Conservation (phyloP, 2,888 invertebrate genomes). For the Fissipunctia ypsillon region DNA sequence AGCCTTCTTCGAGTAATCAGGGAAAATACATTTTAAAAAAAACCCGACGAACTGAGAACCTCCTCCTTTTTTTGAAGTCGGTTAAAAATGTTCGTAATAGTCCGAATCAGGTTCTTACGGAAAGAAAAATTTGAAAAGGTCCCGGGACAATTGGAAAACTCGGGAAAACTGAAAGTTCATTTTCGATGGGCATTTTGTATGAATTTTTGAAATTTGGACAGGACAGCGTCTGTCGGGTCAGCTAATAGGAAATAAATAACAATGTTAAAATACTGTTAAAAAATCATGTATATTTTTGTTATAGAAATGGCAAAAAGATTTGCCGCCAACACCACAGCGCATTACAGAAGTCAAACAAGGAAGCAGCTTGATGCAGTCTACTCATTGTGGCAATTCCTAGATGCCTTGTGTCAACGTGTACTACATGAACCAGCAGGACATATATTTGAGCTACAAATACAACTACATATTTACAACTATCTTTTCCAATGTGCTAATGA, state of each 20-base stretch:
- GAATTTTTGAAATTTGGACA: too few relatives aligned
- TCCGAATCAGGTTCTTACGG: too few relatives aligned
- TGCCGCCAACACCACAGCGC: background rate
- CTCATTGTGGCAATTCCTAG: slow-evolving; percentile 13
- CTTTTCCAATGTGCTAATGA: slow-evolving; percentile 38
- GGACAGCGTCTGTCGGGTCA: background rate
- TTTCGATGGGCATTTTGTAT: too few relatives aligned
- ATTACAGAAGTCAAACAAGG: background rate
- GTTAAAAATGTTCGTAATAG: too few relatives aligned
- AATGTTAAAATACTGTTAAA: background rate
- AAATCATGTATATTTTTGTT: background rate
- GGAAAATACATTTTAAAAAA: too few relatives aligned
- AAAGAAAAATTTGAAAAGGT: too few relatives aligned
- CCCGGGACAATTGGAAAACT: too few relatives aligned
- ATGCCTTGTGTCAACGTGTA: slow-evolving; percentile 1
- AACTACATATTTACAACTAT: slow-evolving; percentile 6
- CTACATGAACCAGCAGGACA: background rate
- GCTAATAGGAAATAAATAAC: background rate
- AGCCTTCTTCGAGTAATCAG: too few relatives aligned
- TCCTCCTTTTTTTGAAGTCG: too few relatives aligned
- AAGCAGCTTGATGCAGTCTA: background rate
- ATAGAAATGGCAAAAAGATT: background rate
- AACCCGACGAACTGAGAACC: too few relatives aligned
- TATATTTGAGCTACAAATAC: slow-evolving; percentile 1
- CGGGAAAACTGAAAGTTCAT: too few relatives aligned